Conservation (phyloP, 1,140 invertebrate genomes). For the Onthophagus taurus region DNA sequence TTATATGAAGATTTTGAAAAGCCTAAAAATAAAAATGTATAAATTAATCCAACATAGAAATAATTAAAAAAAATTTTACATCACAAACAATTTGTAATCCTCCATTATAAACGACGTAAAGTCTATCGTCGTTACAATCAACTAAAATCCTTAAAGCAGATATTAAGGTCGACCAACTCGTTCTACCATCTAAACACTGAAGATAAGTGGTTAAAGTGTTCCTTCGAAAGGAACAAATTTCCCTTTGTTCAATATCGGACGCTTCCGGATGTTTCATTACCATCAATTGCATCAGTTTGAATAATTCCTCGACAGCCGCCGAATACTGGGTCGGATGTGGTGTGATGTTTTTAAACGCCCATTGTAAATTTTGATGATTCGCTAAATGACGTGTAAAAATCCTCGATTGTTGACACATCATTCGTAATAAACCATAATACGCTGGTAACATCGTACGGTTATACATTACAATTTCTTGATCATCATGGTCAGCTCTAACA, state of each 20-base stretch:
- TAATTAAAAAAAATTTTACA: conserved; percentile 37
- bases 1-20: conserved; percentile 81
- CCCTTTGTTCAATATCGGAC: conserved; percentile 66
- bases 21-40: conserved; percentile 45
- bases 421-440: conserved; percentile 83
- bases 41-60: background rate
- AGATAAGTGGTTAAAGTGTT: conserved; percentile 77
- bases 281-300: conserved; percentile 80
- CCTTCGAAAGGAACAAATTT: conserved; percentile 72
- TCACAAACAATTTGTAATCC: conserved; percentile 83
- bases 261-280: conserved; percentile 65
- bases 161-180: conserved; percentile 83
- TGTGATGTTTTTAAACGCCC: conserved; percentile 94
- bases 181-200: conserved; percentile 69
- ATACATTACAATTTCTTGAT: conserved; percentile 88
- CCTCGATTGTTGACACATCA: conserved; percentile 81
- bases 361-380: conserved; percentile 88
- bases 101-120: conserved; percentile 80
- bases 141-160: conserved; percentile 78
- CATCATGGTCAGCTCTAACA: conserved; percentile 82
- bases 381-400: conserved; percentile 77
- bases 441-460: conserved; percentile 89
- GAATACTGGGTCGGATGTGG: conserved; percentile 89
- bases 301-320: conserved; percentile 82
- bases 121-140: conserved; percentile 78